These are phyloP conservation scores for Pseudonaja textilis DNA, from an alignment of 2,113 vertebrate genomes.

Conservation along the genomic window DNA sequence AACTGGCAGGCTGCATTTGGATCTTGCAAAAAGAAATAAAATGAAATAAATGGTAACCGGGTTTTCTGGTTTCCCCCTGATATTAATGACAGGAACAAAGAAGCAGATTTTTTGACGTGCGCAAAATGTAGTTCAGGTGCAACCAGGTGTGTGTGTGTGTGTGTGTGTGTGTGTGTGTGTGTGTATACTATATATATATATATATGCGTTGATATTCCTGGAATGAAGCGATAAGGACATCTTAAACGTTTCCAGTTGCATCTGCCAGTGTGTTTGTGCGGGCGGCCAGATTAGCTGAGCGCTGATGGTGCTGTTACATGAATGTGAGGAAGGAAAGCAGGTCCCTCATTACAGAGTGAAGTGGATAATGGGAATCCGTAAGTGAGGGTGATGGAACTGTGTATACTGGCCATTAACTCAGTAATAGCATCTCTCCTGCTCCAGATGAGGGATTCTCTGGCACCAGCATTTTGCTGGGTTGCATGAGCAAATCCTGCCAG, in stretches of 20 bases:
- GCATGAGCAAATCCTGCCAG: conserved; percentile 59
- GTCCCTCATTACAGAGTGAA: conserved; percentile 59
- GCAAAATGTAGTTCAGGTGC: conserved; percentile 58
- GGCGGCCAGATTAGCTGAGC: conserved; percentile 55
- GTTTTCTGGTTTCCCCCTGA: conserved; percentile 25
- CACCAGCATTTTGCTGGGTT: conserved; percentile 57
- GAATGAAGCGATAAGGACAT: conserved; percentile 60
- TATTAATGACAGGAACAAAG: conserved; percentile 56
- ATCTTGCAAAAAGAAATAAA: conserved; percentile 31
- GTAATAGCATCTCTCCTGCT: conserved; percentile 49
- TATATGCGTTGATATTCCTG: conserved; percentile 52
- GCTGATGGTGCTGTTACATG: conserved; percentile 50
- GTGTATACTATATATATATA: too few species aligned
- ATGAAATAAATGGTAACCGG: conserved; percentile 29
- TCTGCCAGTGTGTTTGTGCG: conserved; percentile 56
- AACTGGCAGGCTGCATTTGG: conserved; percentile 52
- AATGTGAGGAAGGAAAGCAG: conserved; percentile 52
- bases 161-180: too few species aligned
- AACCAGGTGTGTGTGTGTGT: neutral
- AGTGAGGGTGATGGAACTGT: conserved; percentile 57
- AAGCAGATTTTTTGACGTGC: conserved; percentile 36
- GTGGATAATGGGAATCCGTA: conserved; percentile 63
- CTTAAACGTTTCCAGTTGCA: conserved; percentile 51
- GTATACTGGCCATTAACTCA: conserved; percentile 54
- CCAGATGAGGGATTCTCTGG: conserved; percentile 41